Base-by-base conservation (phyloP, 2,888 invertebrate species). In the Thecocarcelia acutangulata region DNA sequence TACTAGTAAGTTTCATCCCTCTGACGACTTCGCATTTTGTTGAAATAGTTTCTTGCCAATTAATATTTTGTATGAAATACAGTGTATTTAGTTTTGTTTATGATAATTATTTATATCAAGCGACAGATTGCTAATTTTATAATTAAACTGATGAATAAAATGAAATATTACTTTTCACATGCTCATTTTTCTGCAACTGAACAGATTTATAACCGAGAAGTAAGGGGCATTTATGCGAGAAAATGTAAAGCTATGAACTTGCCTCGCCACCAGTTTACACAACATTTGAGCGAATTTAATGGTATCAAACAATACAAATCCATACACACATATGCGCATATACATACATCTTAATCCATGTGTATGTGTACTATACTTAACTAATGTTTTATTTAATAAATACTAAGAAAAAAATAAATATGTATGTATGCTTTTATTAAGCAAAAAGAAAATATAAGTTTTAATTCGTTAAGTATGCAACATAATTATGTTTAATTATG, bases 41-140 rank as follows among this genome's bases (percentile, higher is more conserved):
- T 69, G 19, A 24, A 1, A 37, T 46, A 9, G 37, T 19, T 37
- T 37, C 17, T 40, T 52, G 19, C 44, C 54, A 48, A 79, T 11
- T 24, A 13, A 40, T 63, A 61, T 50, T 63, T 78, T 64, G 54
- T 40, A 50, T 21, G 12, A 58, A 72, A 72, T 56, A 42, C n/a
- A 56, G 48, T 70, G 17, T 37, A 46, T 28, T 37, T 40, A 56
- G 19, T 54, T 33, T 13, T 12, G 1, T 59, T 33, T 50, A 17
- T n/a, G 13, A 42, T 42, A 6, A 70, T 48, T 50, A n/a, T n/a
- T n/a, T n/a, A n/a, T n/a, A n/a, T 50, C 1, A 48, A 42, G 19
- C 58, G 42, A 58, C 64, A 77, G 40, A n/a, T 37, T 70, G 72
- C 52, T 72, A 64, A n/a, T 59, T 79, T 66, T 79, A 52, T 68